Conservation (phyloP, 2,888 invertebrate genomes). For the Lathronympha strigana region DNA sequence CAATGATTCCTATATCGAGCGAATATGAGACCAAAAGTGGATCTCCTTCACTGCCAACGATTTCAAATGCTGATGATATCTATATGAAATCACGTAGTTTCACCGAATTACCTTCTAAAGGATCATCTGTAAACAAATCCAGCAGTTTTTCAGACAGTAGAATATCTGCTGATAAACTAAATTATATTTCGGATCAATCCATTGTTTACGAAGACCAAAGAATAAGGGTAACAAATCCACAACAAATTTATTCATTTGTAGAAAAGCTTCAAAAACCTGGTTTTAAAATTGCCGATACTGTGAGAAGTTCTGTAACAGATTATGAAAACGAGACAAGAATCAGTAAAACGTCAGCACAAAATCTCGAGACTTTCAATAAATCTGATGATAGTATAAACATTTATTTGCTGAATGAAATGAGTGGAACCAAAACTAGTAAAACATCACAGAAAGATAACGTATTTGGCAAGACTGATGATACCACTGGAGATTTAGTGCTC, state of each 20-base stretch:
- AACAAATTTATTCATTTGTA: background rate
- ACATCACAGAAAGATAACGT: background rate
- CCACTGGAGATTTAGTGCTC: background rate
- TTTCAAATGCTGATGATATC: constrained; percentile 47
- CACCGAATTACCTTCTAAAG: constrained; percentile 20
- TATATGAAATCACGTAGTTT: constrained; percentile 36
- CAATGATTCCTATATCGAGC: constrained; percentile 2
- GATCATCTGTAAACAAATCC: background rate
- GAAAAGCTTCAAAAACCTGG: background rate
- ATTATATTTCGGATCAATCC: background rate
- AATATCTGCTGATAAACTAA: background rate
- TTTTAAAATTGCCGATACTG: background rate
- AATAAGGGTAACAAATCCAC: constrained; percentile 1
- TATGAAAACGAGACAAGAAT: background rate
- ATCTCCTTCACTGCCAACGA: constrained; percentile 42
- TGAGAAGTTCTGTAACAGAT: background rate
- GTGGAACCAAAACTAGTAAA: background rate
- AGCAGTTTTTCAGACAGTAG: background rate
- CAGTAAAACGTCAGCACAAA: background rate
- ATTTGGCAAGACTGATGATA: background rate
- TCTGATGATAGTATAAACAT: constrained; percentile 2
- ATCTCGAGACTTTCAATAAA: background rate
- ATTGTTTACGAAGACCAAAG: background rate
- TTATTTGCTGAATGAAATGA: background rate
- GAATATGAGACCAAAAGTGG: constrained; percentile 8